Base-by-base conservation (phyloP, 2,888 invertebrate genomes). In the Cephus pygmeus region DNA sequence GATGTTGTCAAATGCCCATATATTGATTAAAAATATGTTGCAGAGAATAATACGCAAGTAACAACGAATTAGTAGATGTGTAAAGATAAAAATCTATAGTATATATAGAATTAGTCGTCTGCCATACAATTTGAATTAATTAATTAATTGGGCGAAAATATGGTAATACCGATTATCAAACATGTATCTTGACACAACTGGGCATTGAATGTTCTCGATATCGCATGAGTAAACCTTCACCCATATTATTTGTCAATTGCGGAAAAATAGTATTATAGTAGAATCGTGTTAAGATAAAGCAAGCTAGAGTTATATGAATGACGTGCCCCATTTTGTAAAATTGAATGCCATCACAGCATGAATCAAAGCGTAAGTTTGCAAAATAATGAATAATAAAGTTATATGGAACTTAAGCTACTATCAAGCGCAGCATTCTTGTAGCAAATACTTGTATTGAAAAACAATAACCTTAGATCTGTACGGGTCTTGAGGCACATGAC, bases 401-500 rank as follows among this genome's bases (percentile, higher is more conserved):
- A 23, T 12, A 11, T 12, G 74, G 12, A 74, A 11, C 74, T 34
- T 74, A 34, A 74, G 74, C 74, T 34, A 33, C 74, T 74, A 74
- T 71, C 35, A 35, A 34, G 34, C 34, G 36, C 11, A 74, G 36
- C 74, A 74, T 74, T 74, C 74, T 74, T 74, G 74, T 78, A 80
- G 81, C 82, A 79, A 81, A 83, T 85, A 85, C 78, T 84, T 82
- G 79, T 84, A 86, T 82, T 84, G 79, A 87, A 87, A 83, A 93
- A 94, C 94, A 95, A 94, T 94, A 95, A 96, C 96, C 96, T 97
- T 97, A 93, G 96, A 96, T 94, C 97, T 95, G 94, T 96, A 97
- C 92, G 96, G 95, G 94, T 97, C 97, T 95, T 95, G 96, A 94
- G 96, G 95, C 94, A 96, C 96, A 95, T 97, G 97, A 95, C 96